Evolutionary conservation across 2,888 invertebrate species (phyloP), one percentile per base, ranked within the genome.

Genomic region (Perithous albicinctus): DNA sequence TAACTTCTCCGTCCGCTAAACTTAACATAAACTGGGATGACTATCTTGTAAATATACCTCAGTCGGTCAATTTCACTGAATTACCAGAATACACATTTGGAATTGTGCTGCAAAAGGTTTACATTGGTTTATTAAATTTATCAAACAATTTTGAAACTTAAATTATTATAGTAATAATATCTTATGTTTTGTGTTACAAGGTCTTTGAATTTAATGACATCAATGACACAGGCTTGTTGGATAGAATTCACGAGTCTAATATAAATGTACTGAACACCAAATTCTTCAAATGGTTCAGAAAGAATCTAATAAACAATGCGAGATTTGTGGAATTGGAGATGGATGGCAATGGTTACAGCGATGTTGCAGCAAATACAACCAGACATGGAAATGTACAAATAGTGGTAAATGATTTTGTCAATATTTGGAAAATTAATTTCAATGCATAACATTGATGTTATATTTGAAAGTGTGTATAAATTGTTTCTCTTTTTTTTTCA

Each of bases 171-270:
- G n/a, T n/a, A n/a, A 54, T 4, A 48, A 41, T 67, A 46, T 4
- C 15, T 46, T 0, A 3, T 3, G 1, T 29, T n/a, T 32, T 26
- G 8, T 18, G 3, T 43, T 7, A 85, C 48, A 89, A 95, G 95
- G 86, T 95, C 43, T 93, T 94, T 87, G 95, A 95, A 87, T 95
- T 94, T 89, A 93, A 95, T 75, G 95, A 95, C 87, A 74, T 93
- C 1, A 91, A 94, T 26, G 94, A 95, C 88, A 93, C 92, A 0
- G 95, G 93, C 0, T 75, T 87, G 15, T 88, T 93, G 64, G 87
- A 93, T 82, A 85, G 85, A 29, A 82, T 85, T 7, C 90, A 91
- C 70, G 85, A 86, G 7, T 88, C 88, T 20, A 91, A 93, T 1
- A 91, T 93, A 20, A 91, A 89, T n/a, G 84, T 87, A 41, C 89